Evolutionary conservation across 2,113 vertebrate genomes (phyloP), one percentile per base, ranked within the genome.

Genomic region (Ariopsis seemanni): DNA sequence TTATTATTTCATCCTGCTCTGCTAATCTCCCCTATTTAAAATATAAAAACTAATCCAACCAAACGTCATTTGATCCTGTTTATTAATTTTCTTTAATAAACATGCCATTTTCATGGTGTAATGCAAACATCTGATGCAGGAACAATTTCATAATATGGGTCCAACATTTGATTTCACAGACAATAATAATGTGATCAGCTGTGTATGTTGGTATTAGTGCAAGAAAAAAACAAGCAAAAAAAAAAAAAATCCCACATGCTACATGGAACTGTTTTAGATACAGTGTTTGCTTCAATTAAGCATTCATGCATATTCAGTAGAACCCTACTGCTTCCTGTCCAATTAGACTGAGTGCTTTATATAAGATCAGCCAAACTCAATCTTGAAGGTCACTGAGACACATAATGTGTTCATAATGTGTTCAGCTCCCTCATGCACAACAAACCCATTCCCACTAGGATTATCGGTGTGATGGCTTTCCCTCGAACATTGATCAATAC

Each of bases 271-370:
- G 63, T 65, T 65, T 4, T n/a, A 11, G 9, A n/a, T 65, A 65
- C 25, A 65, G 8, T 65, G 63, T 65, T 65, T n/a, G 8, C 63
- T n/a, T 65, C 63, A 3, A n/a, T 25, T 63, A 65, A n/a, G 25
- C 42, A 72, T 72, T 90, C 89, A 91, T 93, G 89, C 94, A 93
- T 93, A 92, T 89, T 77, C 55, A 22, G 87, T 58, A 62, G 12
- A 80, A 63, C 67, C 80, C 65, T 52, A 90, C 52, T 25, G 60
- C 60, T 82, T 18, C 83, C 60, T n/a, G 65, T 14, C n/a, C 10
- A 27, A 12, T 30, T 14, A 71, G 22, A 25, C 74, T 22, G 48
- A 55, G 22, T 82, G 77, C 53, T 63, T 85, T 63, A 20, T 60
- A 30, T 27, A 15, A 58, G 48, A 72, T 91, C 84, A 81, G 84